A percentile compares a stretch with the other conserved stretches of the same genome.
phyloP scores from a whole-genome alignment of 1,140 invertebrate species.

The Colletes gigas region DNA sequence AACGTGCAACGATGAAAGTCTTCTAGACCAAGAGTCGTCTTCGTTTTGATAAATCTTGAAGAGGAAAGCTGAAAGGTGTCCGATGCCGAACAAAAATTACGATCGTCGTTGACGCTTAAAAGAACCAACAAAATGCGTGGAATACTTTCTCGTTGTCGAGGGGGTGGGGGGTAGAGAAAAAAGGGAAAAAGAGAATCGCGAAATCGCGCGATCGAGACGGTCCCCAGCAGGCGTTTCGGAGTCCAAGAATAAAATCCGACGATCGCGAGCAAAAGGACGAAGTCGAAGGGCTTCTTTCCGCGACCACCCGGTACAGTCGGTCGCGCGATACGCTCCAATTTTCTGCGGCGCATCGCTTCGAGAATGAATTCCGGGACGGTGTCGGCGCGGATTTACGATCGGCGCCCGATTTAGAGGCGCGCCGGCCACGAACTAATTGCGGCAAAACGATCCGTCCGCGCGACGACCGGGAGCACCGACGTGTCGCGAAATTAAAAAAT shows the following conservation, averaged over 20 bases:
- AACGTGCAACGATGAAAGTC: no score
- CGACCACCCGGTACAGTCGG: slow-evolving; percentile 55
- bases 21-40: no score
- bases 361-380: slow-evolving; percentile 52
- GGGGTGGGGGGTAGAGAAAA: neutral
- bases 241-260: slow-evolving; percentile 40
- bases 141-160: neutral
- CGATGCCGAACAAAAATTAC: neutral
- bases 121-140: neutral
- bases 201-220: slow-evolving; percentile 5
- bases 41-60: no score
- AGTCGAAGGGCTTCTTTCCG: slow-evolving; percentile 41
- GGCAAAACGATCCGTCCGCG: slow-evolving; percentile 68
- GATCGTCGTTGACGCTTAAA: neutral
- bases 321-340: slow-evolving; percentile 62
- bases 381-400: slow-evolving; percentile 66
- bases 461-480: neutral
- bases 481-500: slow-evolving; percentile 23
- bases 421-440: slow-evolving; percentile 67
- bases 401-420: slow-evolving; percentile 63
- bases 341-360: slow-evolving; percentile 53
- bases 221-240: neutral
- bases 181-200: neutral
- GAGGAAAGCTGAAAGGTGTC: neutral
- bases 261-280: slow-evolving; percentile 20